phyloP scores from a whole-genome alignment of 2,797 vertebrate species.

The Amazona finschi region DNA sequence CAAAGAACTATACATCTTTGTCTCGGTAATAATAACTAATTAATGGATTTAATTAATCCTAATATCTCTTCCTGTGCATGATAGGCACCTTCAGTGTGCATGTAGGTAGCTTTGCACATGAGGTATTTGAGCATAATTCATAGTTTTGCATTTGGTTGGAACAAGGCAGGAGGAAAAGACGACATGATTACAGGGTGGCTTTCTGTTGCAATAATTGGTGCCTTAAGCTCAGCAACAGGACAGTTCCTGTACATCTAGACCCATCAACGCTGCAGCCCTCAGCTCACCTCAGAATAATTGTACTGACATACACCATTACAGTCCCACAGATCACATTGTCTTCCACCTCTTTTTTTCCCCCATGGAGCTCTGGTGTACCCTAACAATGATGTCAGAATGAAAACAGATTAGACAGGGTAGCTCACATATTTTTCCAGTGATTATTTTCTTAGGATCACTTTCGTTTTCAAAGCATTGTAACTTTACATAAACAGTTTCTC shows the following conservation, averaged over 20 bases:
- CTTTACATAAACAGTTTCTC: not conserved
- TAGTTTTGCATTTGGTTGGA: not conserved
- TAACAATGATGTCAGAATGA: not conserved
- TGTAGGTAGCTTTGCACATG: not conserved
- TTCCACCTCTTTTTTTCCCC: not conserved
- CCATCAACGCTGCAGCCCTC: not conserved
- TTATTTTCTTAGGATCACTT: not conserved
- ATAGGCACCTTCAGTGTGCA: not conserved
- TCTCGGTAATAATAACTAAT: not conserved
- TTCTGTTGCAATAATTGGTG: not conserved
- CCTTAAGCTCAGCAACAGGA: not conserved
- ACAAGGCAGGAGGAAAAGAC: not conserved
- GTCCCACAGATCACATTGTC: not conserved
- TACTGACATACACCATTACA: not conserved
- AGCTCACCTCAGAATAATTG: not conserved
- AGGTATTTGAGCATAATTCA: not conserved
- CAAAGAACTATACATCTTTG: not conserved
- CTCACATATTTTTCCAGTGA: not conserved
- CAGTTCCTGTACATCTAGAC: not conserved
- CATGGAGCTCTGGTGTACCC: not conserved
- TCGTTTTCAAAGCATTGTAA: not conserved
- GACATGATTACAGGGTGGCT: not conserved
- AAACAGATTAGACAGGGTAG: not conserved
- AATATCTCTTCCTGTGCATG: not conserved
- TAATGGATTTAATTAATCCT: constrained; percentile 1